A percentile compares a stretch with the other conserved stretches of the same genome.
Conservation (phyloP, 2,888 invertebrate species). For the Watsonalla cultraria region DNA sequence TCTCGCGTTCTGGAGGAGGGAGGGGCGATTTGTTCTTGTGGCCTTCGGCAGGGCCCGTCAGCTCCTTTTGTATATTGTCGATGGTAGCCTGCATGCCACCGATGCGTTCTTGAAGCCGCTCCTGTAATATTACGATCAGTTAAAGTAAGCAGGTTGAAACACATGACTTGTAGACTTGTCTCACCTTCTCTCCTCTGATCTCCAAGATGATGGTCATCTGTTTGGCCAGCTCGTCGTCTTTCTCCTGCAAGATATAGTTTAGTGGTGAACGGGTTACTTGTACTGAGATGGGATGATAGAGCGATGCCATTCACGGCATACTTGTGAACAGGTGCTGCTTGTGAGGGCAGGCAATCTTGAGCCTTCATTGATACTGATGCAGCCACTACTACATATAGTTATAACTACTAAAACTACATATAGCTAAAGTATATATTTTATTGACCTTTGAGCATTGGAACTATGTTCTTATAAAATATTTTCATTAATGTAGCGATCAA, state of each 20-base stretch:
- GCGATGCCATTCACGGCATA: no score
- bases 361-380: no score
- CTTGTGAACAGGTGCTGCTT: no score
- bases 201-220: constrained; percentile 46
- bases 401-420: no score
- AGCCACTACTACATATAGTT: no score
- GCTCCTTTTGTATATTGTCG: constrained; percentile 57
- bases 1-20: constrained; percentile 14
- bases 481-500: no score
- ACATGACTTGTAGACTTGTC: neutral
- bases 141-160: neutral
- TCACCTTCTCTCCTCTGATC: constrained; percentile 47
- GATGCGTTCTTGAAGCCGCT: constrained; percentile 46
- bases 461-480: no score
- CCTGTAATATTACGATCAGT: constrained; percentile 21
- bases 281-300: no score
- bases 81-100: constrained; percentile 48
- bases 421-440: no score
- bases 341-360: no score
- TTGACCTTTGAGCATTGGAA: no score
- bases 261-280: no score
- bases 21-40: constrained; percentile 17
- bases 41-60: constrained; percentile 40
- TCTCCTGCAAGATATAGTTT: constrained; percentile 26
- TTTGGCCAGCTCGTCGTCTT: constrained; percentile 41